Base-by-base conservation (phyloP, 2,797 vertebrate genomes). In the Enteromius trimaculatus region DNA sequence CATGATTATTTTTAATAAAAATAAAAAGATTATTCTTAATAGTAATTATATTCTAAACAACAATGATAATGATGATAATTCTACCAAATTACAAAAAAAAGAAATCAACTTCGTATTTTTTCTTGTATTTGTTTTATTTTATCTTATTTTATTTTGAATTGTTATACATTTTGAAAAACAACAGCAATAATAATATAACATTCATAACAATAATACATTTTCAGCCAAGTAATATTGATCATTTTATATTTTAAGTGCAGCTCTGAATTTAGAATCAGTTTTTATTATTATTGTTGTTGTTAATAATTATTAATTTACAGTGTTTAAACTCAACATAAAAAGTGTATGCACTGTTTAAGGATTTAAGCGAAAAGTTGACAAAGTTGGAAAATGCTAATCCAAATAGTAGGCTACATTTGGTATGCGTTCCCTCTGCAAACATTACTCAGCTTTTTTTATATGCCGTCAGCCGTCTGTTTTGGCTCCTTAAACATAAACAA, bases 401-500 rank as follows among this genome's bases (percentile, higher is more conserved):
- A 65, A 66, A 29, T 39, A 21, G 6, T 39, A 9, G 7, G 7
- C 29, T 64, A 64, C 58, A 82, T 75, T 21, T 53, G n/a, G 53
- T 71, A 7, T 34, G 39, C 39, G 2, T 64, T 64, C 79, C 26
- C 7, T 49, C 39, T 62, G 55, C 21, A 62, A 34, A 72, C 39
- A 81, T 81, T 62, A 47, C 69, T 81, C 79, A 72, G 68, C 55
- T 60, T 47, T 60, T 60, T 23, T 19, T 60, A 26, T 21, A 11
- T 58, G 21, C 71, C 0, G 19, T 72, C 47, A 66, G 71, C 16
- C 21, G 37, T 77, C 74, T 44, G 29, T 83, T 70, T 70, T 53
- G 44, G 47, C 74, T 68, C 37, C 19, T 17, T 74, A 68, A 68
- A 82, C 71, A 75, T 29, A 74, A 81, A 80, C 79, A 47, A 62